Evolutionary conservation across 2,888 invertebrate species (phyloP).

Genomic region (Orthosia gothica): DNA sequence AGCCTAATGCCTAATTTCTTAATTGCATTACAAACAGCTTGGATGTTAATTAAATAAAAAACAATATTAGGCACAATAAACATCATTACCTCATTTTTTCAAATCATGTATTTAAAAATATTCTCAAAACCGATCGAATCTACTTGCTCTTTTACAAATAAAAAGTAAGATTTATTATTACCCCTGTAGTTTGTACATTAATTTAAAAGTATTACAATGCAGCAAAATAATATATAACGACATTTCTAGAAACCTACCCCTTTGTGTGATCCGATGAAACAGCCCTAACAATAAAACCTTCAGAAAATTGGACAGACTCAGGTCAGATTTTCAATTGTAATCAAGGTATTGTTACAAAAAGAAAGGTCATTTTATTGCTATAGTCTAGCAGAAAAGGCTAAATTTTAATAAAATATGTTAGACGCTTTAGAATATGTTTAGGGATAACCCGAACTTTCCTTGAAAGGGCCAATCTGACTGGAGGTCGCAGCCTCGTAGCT

Average conservation of each 20-base stretch:
- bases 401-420: slow-evolving; percentile 49
- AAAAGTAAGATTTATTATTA: slow-evolving; percentile 23
- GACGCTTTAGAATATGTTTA: slow-evolving; percentile 44
- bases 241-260: slow-evolving; percentile 28
- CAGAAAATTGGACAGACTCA: slow-evolving; percentile 46
- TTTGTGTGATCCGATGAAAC: slow-evolving; percentile 42
- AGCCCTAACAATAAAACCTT: slow-evolving; percentile 47
- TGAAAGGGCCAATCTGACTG: slow-evolving; percentile 23
- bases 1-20: background rate
- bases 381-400: slow-evolving; percentile 19
- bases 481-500: slow-evolving; percentile 9
- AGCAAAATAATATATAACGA: slow-evolving; percentile 30
- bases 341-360: slow-evolving; percentile 53
- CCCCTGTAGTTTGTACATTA: slow-evolving; percentile 17
- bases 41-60: background rate
- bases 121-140: background rate
- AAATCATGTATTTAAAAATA: background rate
- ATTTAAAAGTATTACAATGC: slow-evolving; percentile 35
- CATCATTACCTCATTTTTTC: background rate
- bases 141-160: slow-evolving; percentile 21
- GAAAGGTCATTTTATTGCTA: slow-evolving; percentile 50
- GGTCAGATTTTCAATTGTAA: slow-evolving; percentile 57
- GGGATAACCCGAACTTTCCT: slow-evolving; percentile 22
- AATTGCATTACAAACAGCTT: background rate
- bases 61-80: too few relatives aligned